These are phyloP conservation scores for Patella ulyssiponensis DNA, from an alignment of 2,888 invertebrate species.

Conservation along the genomic window DNA sequence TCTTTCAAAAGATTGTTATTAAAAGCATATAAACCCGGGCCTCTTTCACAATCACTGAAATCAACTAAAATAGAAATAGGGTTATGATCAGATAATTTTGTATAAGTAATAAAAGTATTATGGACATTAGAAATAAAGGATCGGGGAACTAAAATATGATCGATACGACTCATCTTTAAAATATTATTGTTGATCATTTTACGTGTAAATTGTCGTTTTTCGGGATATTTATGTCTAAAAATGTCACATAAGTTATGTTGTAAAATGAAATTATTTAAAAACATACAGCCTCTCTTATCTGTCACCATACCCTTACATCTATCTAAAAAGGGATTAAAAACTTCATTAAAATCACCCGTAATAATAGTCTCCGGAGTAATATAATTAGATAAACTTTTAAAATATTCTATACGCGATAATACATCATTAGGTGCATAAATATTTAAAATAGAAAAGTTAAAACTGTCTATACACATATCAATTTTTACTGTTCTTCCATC, in stretches of 20 bases:
- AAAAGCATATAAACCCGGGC: conserved; percentile 22
- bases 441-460: too few species aligned
- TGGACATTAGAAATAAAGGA: neutral
- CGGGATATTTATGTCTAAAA: neutral
- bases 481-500: conserved; percentile 22
- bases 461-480: neutral
- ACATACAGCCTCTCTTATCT: neutral
- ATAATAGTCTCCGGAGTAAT: neutral
- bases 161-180: neutral
- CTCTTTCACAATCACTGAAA: conserved; percentile 21
- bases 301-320: neutral
- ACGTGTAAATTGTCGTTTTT: neutral
- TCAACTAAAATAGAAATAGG: neutral
- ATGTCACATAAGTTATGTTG: neutral
- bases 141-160: neutral
- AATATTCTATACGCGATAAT: too few species aligned
- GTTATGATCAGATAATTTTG: neutral
- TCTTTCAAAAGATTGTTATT: conserved; percentile 24
- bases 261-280: neutral
- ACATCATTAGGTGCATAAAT: too few species aligned
- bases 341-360: conserved; percentile 15
- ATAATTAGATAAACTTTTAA: too few species aligned
- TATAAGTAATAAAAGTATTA: neutral
- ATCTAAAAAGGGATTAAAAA: neutral
- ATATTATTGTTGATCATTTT: neutral